These are phyloP conservation scores for Palloptera scutellata DNA, from an alignment of 2,888 invertebrate species.

Conservation along the genomic window DNA sequence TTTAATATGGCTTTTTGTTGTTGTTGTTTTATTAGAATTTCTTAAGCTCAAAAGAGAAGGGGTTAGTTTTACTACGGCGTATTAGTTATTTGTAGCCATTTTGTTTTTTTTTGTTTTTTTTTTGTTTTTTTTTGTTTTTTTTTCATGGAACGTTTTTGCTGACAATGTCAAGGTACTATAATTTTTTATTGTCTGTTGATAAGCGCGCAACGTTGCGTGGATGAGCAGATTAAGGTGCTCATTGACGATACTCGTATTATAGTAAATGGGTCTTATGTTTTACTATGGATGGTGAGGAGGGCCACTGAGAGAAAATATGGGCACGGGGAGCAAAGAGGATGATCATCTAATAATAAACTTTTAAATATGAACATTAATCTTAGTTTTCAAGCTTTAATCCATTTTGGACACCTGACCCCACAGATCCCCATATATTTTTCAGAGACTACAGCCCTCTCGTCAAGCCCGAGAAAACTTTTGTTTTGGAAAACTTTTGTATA, in stretches of 20 bases:
- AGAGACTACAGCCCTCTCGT: too few relatives aligned
- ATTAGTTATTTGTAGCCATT: conserved; percentile 49
- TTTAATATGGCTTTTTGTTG: conserved; percentile 32
- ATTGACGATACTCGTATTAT: background rate
- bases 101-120: conserved; percentile 35
- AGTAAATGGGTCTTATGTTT: too few relatives aligned
- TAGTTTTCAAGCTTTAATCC: too few relatives aligned
- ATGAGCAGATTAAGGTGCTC: conserved; percentile 43
- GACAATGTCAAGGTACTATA: conserved; percentile 19
- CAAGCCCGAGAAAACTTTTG: too few relatives aligned
- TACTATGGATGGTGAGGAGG: too few relatives aligned
- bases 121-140: conserved; percentile 12
- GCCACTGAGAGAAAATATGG: too few relatives aligned
- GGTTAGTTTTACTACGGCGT: conserved; percentile 46
- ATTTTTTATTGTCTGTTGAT: conserved; percentile 39
- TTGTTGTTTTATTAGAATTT: conserved; percentile 36
- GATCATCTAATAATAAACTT: too few relatives aligned
- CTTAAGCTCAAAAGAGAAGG: conserved; percentile 40
- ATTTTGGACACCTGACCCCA: too few relatives aligned
- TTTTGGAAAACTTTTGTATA: too few relatives aligned
- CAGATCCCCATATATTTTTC: too few relatives aligned
- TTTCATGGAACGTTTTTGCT: conserved; percentile 11
- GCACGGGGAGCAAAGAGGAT: too few relatives aligned
- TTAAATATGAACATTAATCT: too few relatives aligned
- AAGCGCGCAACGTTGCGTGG: conserved; percentile 40